Percentiles rank a stretch among this genome's conserved stretches.
phyloP scores from a whole-genome alignment of 35 echinoderm and acorn worm genomes.

The Ptychodera flava region DNA sequence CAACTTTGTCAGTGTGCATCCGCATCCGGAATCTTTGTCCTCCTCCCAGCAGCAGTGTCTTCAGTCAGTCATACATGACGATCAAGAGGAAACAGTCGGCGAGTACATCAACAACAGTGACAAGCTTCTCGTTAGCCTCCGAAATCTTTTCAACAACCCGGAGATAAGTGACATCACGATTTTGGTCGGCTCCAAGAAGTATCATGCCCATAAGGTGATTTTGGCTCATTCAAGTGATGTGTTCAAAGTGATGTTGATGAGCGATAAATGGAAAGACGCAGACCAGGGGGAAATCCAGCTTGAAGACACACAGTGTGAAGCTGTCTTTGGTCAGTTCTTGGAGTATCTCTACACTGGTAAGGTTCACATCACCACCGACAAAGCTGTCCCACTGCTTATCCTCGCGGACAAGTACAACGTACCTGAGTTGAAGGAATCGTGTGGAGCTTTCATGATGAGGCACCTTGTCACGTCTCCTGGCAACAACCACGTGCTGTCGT shows the following conservation, averaged over 20 bases:
- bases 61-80: neutral
- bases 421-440: neutral
- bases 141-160: constrained; percentile 19
- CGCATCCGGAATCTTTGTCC: too few species aligned
- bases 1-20: too few species aligned
- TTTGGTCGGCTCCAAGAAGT: constrained; percentile 17
- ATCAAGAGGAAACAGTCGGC: neutral
- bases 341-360: constrained; percentile 20
- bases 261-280: constrained; percentile 20
- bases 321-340: constrained; percentile 20
- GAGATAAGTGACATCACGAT: constrained; percentile 34
- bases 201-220: constrained; percentile 21
- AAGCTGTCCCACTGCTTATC: neutral
- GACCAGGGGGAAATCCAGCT: constrained; percentile 16
- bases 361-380: constrained; percentile 1
- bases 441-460: neutral
- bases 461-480: neutral
- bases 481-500: neutral
- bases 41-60: too few species aligned
- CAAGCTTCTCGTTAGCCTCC: neutral
- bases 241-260: constrained; percentile 29
- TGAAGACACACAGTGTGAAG: constrained; percentile 13
- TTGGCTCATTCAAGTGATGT: constrained; percentile 24
- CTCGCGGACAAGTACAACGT: neutral
- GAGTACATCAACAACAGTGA: neutral